Evolutionary conservation across 2,797 vertebrate species (phyloP).

Genomic region (Cichlasoma orientale): DNA sequence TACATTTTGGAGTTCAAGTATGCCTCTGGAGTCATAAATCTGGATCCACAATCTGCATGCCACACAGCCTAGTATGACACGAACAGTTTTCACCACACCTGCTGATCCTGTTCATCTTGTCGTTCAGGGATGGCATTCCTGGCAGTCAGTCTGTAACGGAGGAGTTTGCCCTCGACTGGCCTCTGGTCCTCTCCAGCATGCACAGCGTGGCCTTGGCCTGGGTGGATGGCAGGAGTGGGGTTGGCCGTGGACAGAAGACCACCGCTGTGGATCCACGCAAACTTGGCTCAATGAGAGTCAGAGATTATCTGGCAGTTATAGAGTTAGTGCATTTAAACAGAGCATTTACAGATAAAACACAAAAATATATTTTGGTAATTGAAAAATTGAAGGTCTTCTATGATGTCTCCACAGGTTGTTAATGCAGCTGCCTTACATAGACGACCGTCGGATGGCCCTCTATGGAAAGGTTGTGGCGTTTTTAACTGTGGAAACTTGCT

Average conservation of each 20-base stretch:
- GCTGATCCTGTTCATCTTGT: constrained; percentile 41
- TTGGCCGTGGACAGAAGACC: constrained; percentile 78
- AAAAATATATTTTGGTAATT: background rate
- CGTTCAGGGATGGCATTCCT: constrained; percentile 77
- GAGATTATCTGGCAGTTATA: constrained; percentile 80
- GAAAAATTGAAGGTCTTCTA: constrained; percentile 1
- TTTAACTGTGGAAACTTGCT: background rate
- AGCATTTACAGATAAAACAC: background rate
- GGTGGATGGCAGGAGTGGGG: constrained; percentile 80
- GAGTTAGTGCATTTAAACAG: constrained; percentile 77
- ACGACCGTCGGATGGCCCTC: constrained; percentile 81
- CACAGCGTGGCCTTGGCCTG: constrained; percentile 80
- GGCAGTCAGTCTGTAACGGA: constrained; percentile 82
- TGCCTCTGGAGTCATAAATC: too few species aligned
- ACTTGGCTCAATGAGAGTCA: constrained; percentile 78
- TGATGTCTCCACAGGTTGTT: constrained; percentile 75
- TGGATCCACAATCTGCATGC: too few species aligned
- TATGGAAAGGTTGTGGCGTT: constrained; percentile 82
- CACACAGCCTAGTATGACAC: too few species aligned
- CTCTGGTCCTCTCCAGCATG: constrained; percentile 81
- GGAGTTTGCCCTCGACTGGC: constrained; percentile 83
- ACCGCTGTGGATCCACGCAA: constrained; percentile 72
- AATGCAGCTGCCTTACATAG: constrained; percentile 83
- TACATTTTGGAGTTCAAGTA: too few species aligned
- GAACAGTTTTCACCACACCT: background rate